Evolutionary conservation across 2,888 invertebrate genomes (phyloP).

Genomic region (Euclidia mi): DNA sequence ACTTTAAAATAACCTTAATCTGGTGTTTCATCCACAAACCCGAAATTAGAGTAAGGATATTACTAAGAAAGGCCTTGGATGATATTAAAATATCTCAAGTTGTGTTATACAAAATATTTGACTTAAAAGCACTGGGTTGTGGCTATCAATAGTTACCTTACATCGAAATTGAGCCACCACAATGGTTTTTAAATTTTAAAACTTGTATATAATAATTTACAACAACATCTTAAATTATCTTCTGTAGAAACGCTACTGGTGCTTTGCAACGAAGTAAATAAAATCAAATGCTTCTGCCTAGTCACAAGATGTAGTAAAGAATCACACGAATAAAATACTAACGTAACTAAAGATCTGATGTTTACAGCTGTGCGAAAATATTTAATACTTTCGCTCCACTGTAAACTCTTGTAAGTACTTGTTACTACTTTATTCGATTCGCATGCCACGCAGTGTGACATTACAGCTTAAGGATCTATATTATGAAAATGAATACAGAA

Average conservation of each 20-base stretch:
- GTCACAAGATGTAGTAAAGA: neutral
- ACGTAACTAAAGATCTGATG: neutral
- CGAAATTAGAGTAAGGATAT: constrained; percentile 17
- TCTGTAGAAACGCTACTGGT: constrained; percentile 50
- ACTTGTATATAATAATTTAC: constrained; percentile 57
- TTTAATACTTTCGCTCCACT: too few relatives aligned
- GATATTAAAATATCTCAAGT: constrained; percentile 60
- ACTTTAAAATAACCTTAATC: constrained; percentile 17
- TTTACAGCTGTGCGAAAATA: too few relatives aligned
- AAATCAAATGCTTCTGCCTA: neutral
- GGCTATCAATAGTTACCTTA: constrained; percentile 67
- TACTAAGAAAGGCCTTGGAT: constrained; percentile 12
- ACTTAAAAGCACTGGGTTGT: constrained; percentile 60
- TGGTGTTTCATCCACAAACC: constrained; percentile 15
- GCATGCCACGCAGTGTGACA: neutral
- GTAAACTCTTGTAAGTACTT: too few relatives aligned
- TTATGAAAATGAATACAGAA: too few relatives aligned
- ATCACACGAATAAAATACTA: neutral
- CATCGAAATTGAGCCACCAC: constrained; percentile 72
- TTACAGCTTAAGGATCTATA: neutral
- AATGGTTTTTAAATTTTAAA: constrained; percentile 62
- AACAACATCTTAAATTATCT: constrained; percentile 60
- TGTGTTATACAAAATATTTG: constrained; percentile 55
- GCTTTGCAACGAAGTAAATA: constrained; percentile 56
- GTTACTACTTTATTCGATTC: too few relatives aligned